Percentiles rank a stretch among this genome's conserved stretches.
These are phyloP conservation scores for Amphimedon queenslandica DNA, from an alignment of 37 sponge, comb jelly and placozoan species.

Conservation along the genomic window DNA sequence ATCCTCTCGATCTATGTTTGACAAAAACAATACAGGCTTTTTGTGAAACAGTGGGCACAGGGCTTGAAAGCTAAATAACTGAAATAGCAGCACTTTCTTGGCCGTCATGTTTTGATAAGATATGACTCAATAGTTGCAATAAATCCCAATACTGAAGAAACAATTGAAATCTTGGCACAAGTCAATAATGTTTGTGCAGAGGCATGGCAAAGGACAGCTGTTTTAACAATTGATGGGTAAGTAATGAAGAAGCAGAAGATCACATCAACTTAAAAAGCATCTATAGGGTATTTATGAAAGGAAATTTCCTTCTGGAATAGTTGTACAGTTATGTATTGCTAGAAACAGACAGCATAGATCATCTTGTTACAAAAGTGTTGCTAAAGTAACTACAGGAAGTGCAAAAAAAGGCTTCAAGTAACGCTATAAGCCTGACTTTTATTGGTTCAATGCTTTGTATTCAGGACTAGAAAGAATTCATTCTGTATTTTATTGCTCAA, in stretches of 20 bases:
- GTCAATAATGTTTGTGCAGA: constrained; percentile 20
- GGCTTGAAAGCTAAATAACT: no score
- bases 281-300: background rate
- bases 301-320: constrained; percentile 35
- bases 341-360: constrained; percentile 29
- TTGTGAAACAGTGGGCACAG: no score
- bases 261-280: constrained; percentile 28
- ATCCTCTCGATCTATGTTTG: background rate
- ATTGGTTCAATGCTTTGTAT: constrained; percentile 27
- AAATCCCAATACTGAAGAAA: constrained; percentile 24
- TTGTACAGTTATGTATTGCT: constrained; percentile 40
- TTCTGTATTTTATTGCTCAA: no score
- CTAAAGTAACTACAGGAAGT: constrained; percentile 30
- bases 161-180: constrained; percentile 12
- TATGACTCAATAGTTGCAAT: no score
- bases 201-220: constrained; percentile 35
- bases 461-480: no score
- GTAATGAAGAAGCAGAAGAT: constrained; percentile 23
- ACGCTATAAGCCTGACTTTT: constrained; percentile 28
- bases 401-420: constrained; percentile 29
- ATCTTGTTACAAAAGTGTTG: constrained; percentile 42
- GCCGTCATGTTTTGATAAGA: no score
- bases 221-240: constrained; percentile 52
- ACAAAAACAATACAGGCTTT: no score
- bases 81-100: no score